Percentiles rank a stretch among this genome's conserved stretches.
phyloP scores from a whole-genome alignment of 2,113 vertebrate genomes.

The Promerops cafer region DNA sequence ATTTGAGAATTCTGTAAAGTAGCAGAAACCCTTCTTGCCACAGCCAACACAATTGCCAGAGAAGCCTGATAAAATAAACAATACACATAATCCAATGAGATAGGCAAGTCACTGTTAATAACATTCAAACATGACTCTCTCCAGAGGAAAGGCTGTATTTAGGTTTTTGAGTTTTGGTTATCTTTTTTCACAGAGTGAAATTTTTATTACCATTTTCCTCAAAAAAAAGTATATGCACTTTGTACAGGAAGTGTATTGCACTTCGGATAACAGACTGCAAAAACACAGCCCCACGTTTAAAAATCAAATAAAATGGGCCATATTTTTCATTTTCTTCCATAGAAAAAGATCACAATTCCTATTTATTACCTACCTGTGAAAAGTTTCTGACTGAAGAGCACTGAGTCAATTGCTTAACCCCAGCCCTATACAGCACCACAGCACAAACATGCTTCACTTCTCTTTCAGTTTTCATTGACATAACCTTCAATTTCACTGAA shows the following conservation, averaged over 20 bases:
- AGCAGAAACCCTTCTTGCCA: slow-evolving; percentile 94
- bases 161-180: background rate
- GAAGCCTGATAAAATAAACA: slow-evolving; percentile 79
- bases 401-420: background rate
- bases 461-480: background rate
- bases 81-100: slow-evolving; percentile 17
- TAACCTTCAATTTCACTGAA: background rate
- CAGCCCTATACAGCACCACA: background rate
- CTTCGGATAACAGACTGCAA: background rate
- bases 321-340: background rate
- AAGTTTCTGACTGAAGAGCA: background rate
- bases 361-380: background rate
- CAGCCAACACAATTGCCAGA: slow-evolving; percentile 95
- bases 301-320: background rate
- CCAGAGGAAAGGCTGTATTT: background rate
- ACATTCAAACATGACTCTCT: background rate
- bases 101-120: background rate
- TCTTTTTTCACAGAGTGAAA: background rate
- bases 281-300: background rate
- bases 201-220: background rate
- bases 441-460: background rate
- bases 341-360: background rate
- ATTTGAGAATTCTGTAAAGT: slow-evolving; percentile 97
- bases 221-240: background rate
- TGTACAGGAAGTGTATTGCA: background rate